These are phyloP conservation scores for rat (Rattus norvegicus) DNA, from an alignment of 2,113 vertebrate genomes.

Conservation along the genomic window GRCr8 NC_086021.1:160486001-160486500, in stretches of 20 bases:
- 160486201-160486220: not conserved
- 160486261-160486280: not conserved
- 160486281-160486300: not conserved
- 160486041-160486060: not conserved
- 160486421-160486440: not conserved
- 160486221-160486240: not conserved
- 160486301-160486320: not conserved
- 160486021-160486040: not conserved
- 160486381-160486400: not conserved
- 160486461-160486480: not conserved
- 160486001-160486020: not conserved
- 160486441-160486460: not conserved
- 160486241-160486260: not conserved
- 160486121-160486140: not conserved
- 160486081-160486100: not conserved
- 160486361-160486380: not conserved
- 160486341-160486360: not conserved
- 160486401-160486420: not conserved
- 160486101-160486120: not conserved
- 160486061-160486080: not conserved
- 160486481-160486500: not conserved
- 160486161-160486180: not conserved
- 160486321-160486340: not conserved
- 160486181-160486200: not conserved
- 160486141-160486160: not conserved